Evolutionary conservation across 2,797 vertebrate genomes (phyloP).

Genomic region (Triplophysa bombifrons): DNA sequence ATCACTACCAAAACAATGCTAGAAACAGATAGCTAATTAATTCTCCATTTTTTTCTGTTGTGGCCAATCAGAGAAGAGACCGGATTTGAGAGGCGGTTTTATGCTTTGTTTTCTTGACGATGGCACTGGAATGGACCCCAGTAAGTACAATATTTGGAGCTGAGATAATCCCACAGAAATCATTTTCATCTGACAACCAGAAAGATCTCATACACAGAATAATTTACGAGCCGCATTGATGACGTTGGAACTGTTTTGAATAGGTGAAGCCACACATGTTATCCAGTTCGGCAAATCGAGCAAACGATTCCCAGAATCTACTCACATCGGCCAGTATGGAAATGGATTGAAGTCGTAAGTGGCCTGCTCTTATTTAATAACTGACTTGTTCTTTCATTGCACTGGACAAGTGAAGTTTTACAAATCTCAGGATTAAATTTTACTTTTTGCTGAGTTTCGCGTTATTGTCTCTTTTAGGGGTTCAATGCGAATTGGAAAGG

Average conservation of each 20-base stretch:
- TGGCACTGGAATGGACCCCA: slow-evolving; percentile 94
- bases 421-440: background rate
- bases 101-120: slow-evolving; percentile 98
- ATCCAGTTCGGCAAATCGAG: slow-evolving; percentile 98
- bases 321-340: slow-evolving; percentile 97
- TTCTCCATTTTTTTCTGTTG: background rate
- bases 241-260: slow-evolving; percentile 34
- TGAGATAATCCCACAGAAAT: background rate
- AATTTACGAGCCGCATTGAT: background rate
- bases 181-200: background rate
- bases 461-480: slow-evolving; percentile 75
- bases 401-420: background rate
- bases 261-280: slow-evolving; percentile 95
- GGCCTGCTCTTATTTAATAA: background rate
- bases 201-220: background rate
- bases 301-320: slow-evolving; percentile 93
- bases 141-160: slow-evolving; percentile 76
- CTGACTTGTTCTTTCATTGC: background rate
- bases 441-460: background rate
- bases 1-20: background rate
- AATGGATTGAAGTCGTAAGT: slow-evolving; percentile 97
- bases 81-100: slow-evolving; percentile 90
- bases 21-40: background rate
- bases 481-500: slow-evolving; percentile 98
- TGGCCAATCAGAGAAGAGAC: slow-evolving; percentile 78